Base-by-base conservation (phyloP, 1,140 invertebrate species). In the Caligus rogercresseyi region DNA sequence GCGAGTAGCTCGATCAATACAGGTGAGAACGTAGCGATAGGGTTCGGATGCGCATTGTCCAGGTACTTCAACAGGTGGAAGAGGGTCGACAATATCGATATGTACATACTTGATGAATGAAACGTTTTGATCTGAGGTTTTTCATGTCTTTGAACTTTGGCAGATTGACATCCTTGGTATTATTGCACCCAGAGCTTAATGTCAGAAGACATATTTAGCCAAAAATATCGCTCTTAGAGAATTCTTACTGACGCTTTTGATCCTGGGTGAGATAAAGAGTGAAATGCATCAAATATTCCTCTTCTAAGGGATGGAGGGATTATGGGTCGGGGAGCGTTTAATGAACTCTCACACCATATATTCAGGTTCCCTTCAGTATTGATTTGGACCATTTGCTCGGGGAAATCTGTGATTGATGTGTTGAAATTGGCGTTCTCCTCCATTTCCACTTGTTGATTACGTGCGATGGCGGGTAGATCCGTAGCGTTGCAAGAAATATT, bases 71-170 rank as follows among this genome's bases (percentile, higher is more conserved):
- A 20, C 24, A 18, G 16, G 26, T 16, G 64, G 64, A 1, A 65
- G 51, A 51, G 26, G 64, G 19, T 63, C 64, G 18, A 65, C 64
- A 26, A 66, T 66, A 23, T 65, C 43, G 15, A 65, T 65, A 54
- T 66, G 59, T n/a, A n/a, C n/a, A n/a, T 3, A 66, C n/a, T 1
- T 31, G 3, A 7, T 65, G 14, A 66, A 65, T 51, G 62, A 11
- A 3, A 18, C 64, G 14, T 21, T 16, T 13, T 7, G 1, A 2
- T 11, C 3, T 26, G 19, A 16, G 25, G 15, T 2, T 60, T 53
- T 1, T 26, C 13, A 26, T 60, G 58, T 16, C 56, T 16, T 16
- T 55, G 23, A 2, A 25, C 58, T 60, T 60, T 53, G 1, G 21
- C 1, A 25, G 1, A 20, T 60, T 60, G 24, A 53, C 58, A 60